Evolutionary conservation across 2,888 invertebrate species (phyloP).

Genomic region (Agonum fuliginosum): DNA sequence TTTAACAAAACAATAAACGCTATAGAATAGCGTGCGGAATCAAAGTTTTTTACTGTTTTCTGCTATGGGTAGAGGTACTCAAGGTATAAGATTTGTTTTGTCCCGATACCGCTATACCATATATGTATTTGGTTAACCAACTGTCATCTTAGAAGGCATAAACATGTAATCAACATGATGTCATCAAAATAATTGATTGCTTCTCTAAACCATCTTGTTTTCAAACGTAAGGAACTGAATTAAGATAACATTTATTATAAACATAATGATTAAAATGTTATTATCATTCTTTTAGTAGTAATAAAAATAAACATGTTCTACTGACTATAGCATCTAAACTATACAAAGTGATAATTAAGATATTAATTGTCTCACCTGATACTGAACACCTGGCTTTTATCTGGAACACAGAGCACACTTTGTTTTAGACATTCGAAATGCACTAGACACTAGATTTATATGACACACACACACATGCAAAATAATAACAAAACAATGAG

Average conservation of each 20-base stretch:
- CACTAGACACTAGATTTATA: neutral
- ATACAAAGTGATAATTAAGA: constrained; percentile 18
- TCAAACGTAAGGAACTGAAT: constrained; percentile 7
- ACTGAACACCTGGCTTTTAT: constrained; percentile 26
- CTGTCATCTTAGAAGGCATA: constrained; percentile 3
- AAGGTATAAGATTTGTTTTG: too few species aligned
- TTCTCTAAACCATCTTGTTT: constrained; percentile 4
- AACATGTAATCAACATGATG: constrained; percentile 16
- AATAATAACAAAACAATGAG: neutral
- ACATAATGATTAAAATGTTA: constrained; percentile 17
- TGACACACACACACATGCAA: constrained; percentile 6
- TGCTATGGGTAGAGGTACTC: too few species aligned
- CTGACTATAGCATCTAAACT: neutral
- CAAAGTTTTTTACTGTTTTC: too few species aligned
- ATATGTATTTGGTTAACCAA: neutral
- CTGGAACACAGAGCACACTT: constrained; percentile 42
- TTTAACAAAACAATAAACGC: too few species aligned
- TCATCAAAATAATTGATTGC: constrained; percentile 23
- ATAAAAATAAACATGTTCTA: neutral
- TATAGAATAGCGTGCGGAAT: too few species aligned
- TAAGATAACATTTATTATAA: constrained; percentile 23
- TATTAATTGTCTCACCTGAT: constrained; percentile 45
- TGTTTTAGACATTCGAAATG: neutral
- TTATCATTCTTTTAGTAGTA: constrained; percentile 29
- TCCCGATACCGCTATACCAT: too few species aligned